A percentile compares a stretch with the other conserved stretches of the same genome.
Evolutionary conservation across 1,140 invertebrate genomes (phyloP).

Genomic region (Diachasmimorpha longicaudata): DNA sequence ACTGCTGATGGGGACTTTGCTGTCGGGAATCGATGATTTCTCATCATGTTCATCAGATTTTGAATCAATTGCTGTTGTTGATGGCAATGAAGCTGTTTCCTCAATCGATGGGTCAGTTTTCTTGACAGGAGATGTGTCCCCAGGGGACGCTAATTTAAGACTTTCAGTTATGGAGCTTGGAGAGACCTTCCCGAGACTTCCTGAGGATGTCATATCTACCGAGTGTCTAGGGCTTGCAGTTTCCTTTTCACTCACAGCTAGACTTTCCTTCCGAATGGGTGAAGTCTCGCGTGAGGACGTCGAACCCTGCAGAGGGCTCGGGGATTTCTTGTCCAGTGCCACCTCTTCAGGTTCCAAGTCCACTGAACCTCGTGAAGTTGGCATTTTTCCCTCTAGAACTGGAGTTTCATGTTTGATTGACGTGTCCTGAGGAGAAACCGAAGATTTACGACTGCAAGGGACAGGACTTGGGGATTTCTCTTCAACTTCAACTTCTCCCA

Average conservation of each 20-base stretch:
- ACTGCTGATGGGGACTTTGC: background rate
- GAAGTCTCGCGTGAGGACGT: background rate
- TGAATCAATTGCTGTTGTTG: background rate
- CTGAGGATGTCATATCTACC: background rate
- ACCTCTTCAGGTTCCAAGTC: background rate
- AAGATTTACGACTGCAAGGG: background rate
- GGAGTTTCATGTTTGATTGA: background rate
- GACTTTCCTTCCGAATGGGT: background rate
- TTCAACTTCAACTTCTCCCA: background rate
- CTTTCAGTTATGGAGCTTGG: background rate
- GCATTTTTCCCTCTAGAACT: background rate
- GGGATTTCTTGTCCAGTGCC: background rate
- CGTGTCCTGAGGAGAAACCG: background rate
- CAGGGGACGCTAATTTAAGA: background rate
- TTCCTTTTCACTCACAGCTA: background rate
- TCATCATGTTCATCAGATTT: background rate
- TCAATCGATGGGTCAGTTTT: background rate
- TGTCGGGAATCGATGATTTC: background rate
- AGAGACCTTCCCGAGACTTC: background rate
- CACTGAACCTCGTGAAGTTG: background rate
- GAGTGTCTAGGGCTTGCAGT: background rate
- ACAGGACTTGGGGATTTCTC: background rate
- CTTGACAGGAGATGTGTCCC: background rate
- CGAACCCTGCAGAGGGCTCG: background rate
- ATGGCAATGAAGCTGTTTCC: background rate